These are phyloP conservation scores for Tillus elongatus DNA, from an alignment of 2,888 invertebrate genomes.

Conservation along the genomic window DNA sequence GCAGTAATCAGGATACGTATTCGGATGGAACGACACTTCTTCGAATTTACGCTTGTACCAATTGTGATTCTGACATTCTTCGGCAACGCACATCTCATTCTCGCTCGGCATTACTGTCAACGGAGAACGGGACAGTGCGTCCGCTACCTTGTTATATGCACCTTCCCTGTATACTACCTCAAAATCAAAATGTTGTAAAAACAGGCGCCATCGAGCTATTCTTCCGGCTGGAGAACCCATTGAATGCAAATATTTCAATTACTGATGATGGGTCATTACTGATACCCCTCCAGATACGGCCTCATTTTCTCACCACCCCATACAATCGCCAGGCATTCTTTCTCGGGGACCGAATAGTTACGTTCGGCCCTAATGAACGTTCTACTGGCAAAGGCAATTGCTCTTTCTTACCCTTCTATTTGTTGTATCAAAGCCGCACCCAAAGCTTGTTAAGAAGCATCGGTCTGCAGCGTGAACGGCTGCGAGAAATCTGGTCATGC, in stretches of 20 bases:
- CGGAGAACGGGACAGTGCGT: too few relatives aligned
- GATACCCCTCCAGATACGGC: constrained; percentile 1
- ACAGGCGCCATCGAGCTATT: too few relatives aligned
- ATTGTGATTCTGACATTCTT: too few relatives aligned
- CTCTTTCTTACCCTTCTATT: not conserved
- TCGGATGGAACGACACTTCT: too few relatives aligned
- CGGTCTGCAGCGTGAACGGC: constrained; percentile 1
- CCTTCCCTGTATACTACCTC: too few relatives aligned
- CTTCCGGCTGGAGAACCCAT: too few relatives aligned
- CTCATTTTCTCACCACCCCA: not conserved
- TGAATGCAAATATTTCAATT: not conserved
- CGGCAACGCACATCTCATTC: too few relatives aligned
- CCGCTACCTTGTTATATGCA: too few relatives aligned
- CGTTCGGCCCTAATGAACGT: not conserved
- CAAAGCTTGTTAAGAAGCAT: not conserved
- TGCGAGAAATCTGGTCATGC: not conserved
- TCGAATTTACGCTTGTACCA: too few relatives aligned
- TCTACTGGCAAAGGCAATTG: not conserved
- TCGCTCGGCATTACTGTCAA: too few relatives aligned
- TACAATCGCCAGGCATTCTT: constrained; percentile 4
- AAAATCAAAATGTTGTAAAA: too few relatives aligned
- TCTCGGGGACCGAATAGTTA: not conserved
- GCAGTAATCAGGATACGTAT: too few relatives aligned
- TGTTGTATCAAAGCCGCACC: not conserved
- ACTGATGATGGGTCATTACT: not conserved